Base-by-base conservation (phyloP, 2,113 vertebrate genomes). In the Stegastes partitus region DNA sequence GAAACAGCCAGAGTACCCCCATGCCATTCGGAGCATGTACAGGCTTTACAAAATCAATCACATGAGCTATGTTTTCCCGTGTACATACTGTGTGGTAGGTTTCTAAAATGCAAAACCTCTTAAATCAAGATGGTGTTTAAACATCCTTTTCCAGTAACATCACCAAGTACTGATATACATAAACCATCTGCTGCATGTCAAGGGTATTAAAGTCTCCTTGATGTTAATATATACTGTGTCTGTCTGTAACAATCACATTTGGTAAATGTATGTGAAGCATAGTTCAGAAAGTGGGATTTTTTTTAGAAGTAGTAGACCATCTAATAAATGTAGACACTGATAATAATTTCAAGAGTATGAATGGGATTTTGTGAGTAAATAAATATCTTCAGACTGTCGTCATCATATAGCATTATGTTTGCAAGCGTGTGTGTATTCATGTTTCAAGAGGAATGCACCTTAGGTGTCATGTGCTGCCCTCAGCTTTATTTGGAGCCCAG, bases 401-500 rank as follows among this genome's bases (percentile, higher is more conserved):
- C 51, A 31, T 44, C 8, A 22, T 25, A 3, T 68, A 61, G 31
- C 28, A 22, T 69, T 49, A 47, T 22, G 53, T 69, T 26, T 26
- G 39, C 58, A 55, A 47, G 51, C 56, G 15, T 80, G 37, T 47
- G 23, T 45, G 56, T 71, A 26, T 58, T 65, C 59, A 56, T 58
- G 62, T 81, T 85, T 57, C 19, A 49, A 59, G 65, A 67, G 75
- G 72, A 61, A 83, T 83, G 82, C 64, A 58, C 79, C 65, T 55
- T 81, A 37, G 61, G 75, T 88, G 19, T 93, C 90, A 90, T 88
- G 70, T 91, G 77, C 69, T 68, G 65, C 72, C 83, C 86, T 82
- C 67, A 76, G 77, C 81, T 92, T 88, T 89, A 91, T 93, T 90
- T 92, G 79, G 80, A 79, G 62, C 61, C 51, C n/a, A 72, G 55